These are phyloP conservation scores for Herminia tarsipennalis DNA, from an alignment of 2,888 invertebrate species.

Conservation along the genomic window DNA sequence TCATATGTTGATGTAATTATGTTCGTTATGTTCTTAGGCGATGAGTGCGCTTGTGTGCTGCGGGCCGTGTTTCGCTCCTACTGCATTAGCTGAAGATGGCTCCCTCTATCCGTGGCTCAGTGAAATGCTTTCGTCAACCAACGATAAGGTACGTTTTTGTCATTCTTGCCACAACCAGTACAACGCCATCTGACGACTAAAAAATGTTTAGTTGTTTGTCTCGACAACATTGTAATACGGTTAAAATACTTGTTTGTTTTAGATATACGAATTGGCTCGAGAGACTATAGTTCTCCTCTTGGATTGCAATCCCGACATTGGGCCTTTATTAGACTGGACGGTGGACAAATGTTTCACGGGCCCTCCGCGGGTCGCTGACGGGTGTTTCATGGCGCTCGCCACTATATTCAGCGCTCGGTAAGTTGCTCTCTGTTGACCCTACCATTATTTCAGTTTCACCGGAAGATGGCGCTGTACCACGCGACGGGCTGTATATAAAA, in stretches of 20 bases:
- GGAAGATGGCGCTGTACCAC: not conserved
- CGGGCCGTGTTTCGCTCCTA: constrained; percentile 96
- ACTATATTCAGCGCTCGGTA: constrained; percentile 98
- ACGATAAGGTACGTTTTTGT: constrained; percentile 88
- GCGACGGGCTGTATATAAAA: not conserved
- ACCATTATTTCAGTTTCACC: not conserved
- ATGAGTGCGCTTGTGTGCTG: constrained; percentile 98
- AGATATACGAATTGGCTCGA: constrained; percentile 96
- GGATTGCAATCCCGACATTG: constrained; percentile 97
- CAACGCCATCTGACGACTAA: not conserved
- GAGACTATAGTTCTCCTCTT: constrained; percentile 97
- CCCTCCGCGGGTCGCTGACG: constrained; percentile 95
- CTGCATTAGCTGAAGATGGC: constrained; percentile 95
- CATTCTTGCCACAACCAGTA: not conserved
- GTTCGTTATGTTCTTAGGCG: constrained; percentile 86
- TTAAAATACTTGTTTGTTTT: constrained; percentile 12
- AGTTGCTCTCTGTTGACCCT: constrained; percentile 30
- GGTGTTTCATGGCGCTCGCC: constrained; percentile 97
- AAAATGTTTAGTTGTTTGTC: not conserved
- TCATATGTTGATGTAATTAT: not conserved
- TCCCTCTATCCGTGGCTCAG: constrained; percentile 97
- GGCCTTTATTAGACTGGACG: constrained; percentile 97
- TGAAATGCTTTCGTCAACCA: constrained; percentile 93
- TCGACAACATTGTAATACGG: too few species aligned
- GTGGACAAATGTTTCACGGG: constrained; percentile 99